phyloP scores from a whole-genome alignment of 2,888 invertebrate species.

The Alentia gelatinosa region DNA sequence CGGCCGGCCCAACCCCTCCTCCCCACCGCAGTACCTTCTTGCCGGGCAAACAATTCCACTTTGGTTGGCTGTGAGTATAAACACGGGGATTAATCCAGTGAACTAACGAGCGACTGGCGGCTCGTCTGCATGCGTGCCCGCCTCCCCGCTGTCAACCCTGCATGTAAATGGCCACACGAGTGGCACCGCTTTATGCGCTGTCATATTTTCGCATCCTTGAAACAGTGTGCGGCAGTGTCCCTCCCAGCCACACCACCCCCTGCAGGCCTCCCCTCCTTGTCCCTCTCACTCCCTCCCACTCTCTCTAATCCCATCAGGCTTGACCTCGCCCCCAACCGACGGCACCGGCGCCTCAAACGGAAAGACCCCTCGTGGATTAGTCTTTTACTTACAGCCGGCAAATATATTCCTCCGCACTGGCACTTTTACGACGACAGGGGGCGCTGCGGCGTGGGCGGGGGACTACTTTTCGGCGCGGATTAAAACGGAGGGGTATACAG shows the following conservation, averaged over 20 bases:
- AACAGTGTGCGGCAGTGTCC: neutral
- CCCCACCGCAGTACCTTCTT: neutral
- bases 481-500: neutral
- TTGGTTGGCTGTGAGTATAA: constrained; percentile 43
- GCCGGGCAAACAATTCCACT: constrained; percentile 40
- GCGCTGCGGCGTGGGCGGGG: neutral
- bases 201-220: constrained; percentile 36
- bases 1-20: neutral
- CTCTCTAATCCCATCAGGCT: neutral
- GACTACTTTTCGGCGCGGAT: constrained; percentile 5
- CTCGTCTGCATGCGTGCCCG: constrained; percentile 35
- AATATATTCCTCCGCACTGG: constrained; percentile 32
- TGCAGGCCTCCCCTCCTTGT: neutral
- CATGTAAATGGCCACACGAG: constrained; percentile 50
- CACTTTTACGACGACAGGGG: constrained; percentile 6
- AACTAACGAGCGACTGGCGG: neutral
- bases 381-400: constrained; percentile 26
- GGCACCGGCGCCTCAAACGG: neutral
- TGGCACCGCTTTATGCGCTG: neutral
- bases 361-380: constrained; percentile 9
- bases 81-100: constrained; percentile 48
- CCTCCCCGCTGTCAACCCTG: constrained; percentile 36
- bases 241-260: neutral
- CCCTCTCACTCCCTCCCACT: neutral
- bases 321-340: neutral